Percentiles rank a stretch among this genome's conserved stretches.
phyloP scores from a whole-genome alignment of 2,888 invertebrate species.

The Fissipunctia ypsillon region DNA sequence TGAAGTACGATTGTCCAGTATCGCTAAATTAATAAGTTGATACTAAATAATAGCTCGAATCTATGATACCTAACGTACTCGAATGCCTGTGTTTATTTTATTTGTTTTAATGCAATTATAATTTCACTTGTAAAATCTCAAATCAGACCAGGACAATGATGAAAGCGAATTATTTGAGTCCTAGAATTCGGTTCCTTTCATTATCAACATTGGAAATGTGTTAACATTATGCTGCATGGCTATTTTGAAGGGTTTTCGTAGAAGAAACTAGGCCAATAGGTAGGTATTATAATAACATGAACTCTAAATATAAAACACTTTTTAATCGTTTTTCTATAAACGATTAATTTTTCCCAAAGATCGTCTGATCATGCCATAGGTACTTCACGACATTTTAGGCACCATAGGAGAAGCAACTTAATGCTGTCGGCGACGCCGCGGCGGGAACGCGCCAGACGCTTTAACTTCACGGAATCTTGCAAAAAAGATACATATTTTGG shows the following conservation, averaged over 20 bases:
- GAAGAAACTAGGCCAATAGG: neutral
- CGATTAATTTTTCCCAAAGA: neutral
- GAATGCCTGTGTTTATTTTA: neutral
- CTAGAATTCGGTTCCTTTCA: neutral
- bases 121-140: neutral
- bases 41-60: too few species aligned
- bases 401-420: constrained; percentile 64
- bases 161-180: neutral
- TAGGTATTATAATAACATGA: neutral
- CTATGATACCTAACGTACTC: neutral
- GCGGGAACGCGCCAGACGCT: constrained; percentile 79
- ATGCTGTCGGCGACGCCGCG: constrained; percentile 81
- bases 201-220: neutral
- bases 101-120: neutral
- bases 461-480: constrained; percentile 77
- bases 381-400: constrained; percentile 71
- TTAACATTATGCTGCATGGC: neutral
- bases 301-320: neutral
- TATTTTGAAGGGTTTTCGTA: neutral
- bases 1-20: constrained; percentile 41
- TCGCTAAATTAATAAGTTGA: neutral
- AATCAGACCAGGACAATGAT: neutral
- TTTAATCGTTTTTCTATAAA: neutral
- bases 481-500: constrained; percentile 84
- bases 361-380: neutral